Percentiles rank a stretch among this genome's conserved stretches.
Evolutionary conservation across 2,888 invertebrate genomes (phyloP).

Genomic region (Meteorus colon): DNA sequence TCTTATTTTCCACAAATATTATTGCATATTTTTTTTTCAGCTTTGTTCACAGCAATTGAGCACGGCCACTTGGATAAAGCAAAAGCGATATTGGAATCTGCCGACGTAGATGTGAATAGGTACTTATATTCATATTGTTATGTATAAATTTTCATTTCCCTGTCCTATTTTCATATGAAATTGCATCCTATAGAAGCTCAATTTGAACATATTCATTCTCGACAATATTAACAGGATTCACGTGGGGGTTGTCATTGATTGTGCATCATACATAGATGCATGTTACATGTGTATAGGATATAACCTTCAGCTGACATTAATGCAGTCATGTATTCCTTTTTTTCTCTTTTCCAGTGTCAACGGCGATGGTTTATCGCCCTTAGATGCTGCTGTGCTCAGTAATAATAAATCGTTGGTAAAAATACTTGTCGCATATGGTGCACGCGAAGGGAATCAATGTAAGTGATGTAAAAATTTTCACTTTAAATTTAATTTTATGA

Average conservation of each 20-base stretch:
- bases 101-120: conserved; percentile 96
- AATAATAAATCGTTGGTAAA: conserved; percentile 91
- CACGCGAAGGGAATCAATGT: conserved; percentile 89
- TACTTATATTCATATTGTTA: conserved; percentile 68
- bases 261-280: not conserved
- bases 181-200: not conserved
- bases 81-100: conserved; percentile 91
- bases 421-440: conserved; percentile 91
- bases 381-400: conserved; percentile 95
- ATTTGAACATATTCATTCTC: not conserved
- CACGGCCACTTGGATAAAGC: conserved; percentile 96
- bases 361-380: conserved; percentile 88
- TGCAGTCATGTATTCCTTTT: conserved; percentile 6
- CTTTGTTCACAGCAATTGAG: conserved; percentile 95
- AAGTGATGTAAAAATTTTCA: conserved; percentile 72
- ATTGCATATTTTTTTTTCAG: conserved; percentile 77
- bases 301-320: not conserved
- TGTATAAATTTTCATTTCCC: not conserved
- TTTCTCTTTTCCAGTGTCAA: conserved; percentile 81
- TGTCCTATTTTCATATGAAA: conserved; percentile 9
- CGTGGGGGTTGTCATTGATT: not conserved
- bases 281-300: too few relatives aligned
- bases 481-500: conserved; percentile 10
- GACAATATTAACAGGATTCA: not conserved
- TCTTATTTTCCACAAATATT: not conserved